Conservation (phyloP, 1,140 invertebrate genomes). For the Procambarus clarkii region DNA sequence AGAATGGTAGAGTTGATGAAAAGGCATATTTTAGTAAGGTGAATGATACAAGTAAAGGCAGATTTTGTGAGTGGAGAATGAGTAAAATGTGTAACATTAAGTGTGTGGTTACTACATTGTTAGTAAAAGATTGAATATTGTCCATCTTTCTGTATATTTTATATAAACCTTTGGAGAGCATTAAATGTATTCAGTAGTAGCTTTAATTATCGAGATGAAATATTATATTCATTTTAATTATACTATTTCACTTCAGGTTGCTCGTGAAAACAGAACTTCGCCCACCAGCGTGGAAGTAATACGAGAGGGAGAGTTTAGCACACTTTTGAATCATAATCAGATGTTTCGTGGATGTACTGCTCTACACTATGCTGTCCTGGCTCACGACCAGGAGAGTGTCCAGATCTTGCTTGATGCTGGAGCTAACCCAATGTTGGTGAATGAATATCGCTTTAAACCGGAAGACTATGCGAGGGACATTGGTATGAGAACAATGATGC, state of each 20-base stretch:
- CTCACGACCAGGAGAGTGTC: slow-evolving; percentile 81
- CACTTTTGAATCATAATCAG: slow-evolving; percentile 84
- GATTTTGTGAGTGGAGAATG: no score
- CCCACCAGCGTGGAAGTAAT: slow-evolving; percentile 79
- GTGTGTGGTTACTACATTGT: no score
- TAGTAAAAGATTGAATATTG: no score
- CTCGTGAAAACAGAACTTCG: slow-evolving; percentile 69
- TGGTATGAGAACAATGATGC: slow-evolving; percentile 79
- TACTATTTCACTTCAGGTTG: slow-evolving; percentile 22
- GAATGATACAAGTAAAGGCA: no score
- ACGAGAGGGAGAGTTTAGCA: slow-evolving; percentile 88
- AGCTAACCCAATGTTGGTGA: slow-evolving; percentile 80
- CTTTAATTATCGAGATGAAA: no score
- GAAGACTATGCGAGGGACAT: slow-evolving; percentile 84
- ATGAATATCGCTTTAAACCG: slow-evolving; percentile 86
- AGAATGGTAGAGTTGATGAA: no score
- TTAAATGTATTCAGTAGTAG: no score
- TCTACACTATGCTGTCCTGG: slow-evolving; percentile 91
- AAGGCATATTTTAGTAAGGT: no score
- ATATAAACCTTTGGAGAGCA: no score
- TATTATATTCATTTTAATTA: no score
- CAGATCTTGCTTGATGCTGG: slow-evolving; percentile 75
- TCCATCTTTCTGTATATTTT: no score
- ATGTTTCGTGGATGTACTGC: slow-evolving; percentile 91
- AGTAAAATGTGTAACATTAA: no score